Evolutionary conservation across 1,140 invertebrate species (phyloP), one percentile per base, ranked within the genome.

Genomic region (Radopholus similis): DNA sequence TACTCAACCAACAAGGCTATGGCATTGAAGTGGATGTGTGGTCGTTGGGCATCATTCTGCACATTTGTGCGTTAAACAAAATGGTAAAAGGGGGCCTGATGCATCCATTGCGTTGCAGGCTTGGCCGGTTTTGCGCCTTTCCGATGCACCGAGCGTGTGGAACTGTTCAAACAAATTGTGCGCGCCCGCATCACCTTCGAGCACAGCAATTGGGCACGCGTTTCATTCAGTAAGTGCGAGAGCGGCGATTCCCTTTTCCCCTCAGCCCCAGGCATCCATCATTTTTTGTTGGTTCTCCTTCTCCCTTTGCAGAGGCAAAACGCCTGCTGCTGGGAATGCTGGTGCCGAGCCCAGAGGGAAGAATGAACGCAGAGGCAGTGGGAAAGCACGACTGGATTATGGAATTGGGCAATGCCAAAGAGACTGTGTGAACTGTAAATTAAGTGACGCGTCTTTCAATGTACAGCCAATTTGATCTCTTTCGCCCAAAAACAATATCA

Each of bases 81-180:
- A 26, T 51, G 1, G 3, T 23, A 26, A 26, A 23, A 2, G 5
- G 42, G 23, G 42, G 2, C 42, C 5, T n/a, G 44, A 23, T 5
- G 13, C 6, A 15, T 18, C 8, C 6, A 47, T 23, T 18, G 26
- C 18, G 26, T 11, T 47, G 13, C 23, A 51, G 47, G 47, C 15
- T 34, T 77, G 4, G 62, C 75, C 51, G 76, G 76, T 13, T 78
- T 70, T 47, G 76, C 73, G 26, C 76, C 76, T 21, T 77, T 77
- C 40, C 72, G 72, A 4, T 44, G 66, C 55, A 34, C 72, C 18
- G 44, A 68, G 35, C 32, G 67, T 30, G 15, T 34, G n/a, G 51
- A 70, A 62, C 30, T 73, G 0, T 76, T 74, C 42, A 62, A 68
- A 55, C 53, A 73, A 47, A 74, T 74, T 38, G 47, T 54, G n/a